Evolutionary conservation across 2,888 invertebrate species (phyloP), one percentile per base, ranked within the genome.

Genomic region (Odontothrips loti): DNA sequence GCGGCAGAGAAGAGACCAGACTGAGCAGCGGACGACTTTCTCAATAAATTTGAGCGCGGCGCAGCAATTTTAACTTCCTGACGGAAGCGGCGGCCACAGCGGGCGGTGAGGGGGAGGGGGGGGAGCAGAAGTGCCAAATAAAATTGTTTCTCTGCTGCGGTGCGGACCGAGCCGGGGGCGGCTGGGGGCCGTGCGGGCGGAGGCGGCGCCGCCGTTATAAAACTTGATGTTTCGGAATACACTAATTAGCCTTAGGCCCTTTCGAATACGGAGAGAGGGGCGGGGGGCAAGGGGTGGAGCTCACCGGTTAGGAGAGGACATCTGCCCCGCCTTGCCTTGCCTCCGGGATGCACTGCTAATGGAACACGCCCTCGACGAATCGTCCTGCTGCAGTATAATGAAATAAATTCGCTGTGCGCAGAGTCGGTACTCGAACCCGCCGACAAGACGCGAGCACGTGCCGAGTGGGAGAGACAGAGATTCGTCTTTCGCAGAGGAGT

Each of bases 181-280:
- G 58, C 58, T 1, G 15, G 20, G 51, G 51, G 51, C 51, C 51
- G n/a, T n/a, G n/a, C n/a, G n/a, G n/a, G n/a, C n/a, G n/a, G n/a
- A n/a, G 58, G 58, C 58, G 11, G 12, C 23, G 9, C 68, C 10
- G 23, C 68, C 68, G 68, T 75, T 27, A 75, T 75, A 75, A 75
- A 75, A 75, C 68, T 75, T 75, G 68, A 75, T 75, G 68, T 75
- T 75, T 75, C 68, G 68, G 68, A 75, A 75, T 75, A 75, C 68
- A 75, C 68, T 75, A 75, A 75, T 75, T 75, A 75, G 68, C 68
- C 23, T n/a, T 43, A 43, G 34, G 34, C 34, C 34, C 3, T 43
- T 43, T 43, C 34, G 34, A 43, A 43, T 6, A 6, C 34, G 34
- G 34, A 43, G 34, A 43, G 34, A 43, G 34, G 34, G 34, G 34